Evolutionary conservation across 2,888 invertebrate genomes (phyloP).

Genomic region (Cephus nigrinus): DNA sequence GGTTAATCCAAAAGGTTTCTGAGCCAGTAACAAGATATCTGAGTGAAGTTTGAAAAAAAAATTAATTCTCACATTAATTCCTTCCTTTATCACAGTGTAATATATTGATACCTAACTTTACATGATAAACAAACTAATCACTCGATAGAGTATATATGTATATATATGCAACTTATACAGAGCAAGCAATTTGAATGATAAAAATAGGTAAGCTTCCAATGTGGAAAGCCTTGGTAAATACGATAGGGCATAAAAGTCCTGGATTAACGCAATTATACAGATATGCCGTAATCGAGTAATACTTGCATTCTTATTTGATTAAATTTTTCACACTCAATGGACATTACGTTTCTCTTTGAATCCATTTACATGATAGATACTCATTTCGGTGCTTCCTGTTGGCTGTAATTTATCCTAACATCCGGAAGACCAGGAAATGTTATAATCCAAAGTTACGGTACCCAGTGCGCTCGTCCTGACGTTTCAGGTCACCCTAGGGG

Average conservation of each 20-base stretch:
- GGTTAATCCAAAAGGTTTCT: background rate
- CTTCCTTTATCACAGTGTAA: background rate
- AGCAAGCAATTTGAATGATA: background rate
- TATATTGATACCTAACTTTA: background rate
- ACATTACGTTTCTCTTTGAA: background rate
- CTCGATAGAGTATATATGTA: background rate
- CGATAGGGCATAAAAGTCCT: too few relatives aligned
- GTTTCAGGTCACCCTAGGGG: slow-evolving; percentile 28
- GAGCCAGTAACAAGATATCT: background rate
- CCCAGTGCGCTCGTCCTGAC: slow-evolving; percentile 14
- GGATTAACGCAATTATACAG: too few relatives aligned
- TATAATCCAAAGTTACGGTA: background rate
- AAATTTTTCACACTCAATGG: background rate
- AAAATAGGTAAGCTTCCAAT: background rate
- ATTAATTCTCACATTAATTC: background rate
- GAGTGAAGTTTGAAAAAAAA: background rate
- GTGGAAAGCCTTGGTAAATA: too few relatives aligned
- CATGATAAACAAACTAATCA: background rate
- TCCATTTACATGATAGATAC: background rate
- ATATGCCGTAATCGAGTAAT: too few relatives aligned
- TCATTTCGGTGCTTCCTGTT: background rate
- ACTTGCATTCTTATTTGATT: background rate
- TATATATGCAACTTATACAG: background rate
- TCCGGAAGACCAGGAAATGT: background rate
- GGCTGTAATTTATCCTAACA: background rate